phyloP scores from a whole-genome alignment of 2,888 invertebrate species.

The Phengaris arion region DNA sequence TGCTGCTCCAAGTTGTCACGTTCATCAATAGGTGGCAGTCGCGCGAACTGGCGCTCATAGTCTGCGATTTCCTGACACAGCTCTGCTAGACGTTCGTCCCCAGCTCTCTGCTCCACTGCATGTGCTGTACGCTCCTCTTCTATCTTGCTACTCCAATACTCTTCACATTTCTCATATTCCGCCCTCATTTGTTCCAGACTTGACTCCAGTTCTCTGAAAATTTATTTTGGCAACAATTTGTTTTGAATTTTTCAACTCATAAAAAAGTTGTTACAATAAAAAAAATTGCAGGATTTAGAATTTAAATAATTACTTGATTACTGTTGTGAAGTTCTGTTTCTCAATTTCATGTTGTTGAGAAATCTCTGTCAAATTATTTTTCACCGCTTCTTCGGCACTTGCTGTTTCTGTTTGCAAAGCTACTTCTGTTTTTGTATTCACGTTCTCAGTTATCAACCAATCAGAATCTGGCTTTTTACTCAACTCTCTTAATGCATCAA shows the following conservation, averaged over 20 bases:
- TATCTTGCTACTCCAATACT: conserved; percentile 90
- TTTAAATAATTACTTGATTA: conserved; percentile 46
- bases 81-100: conserved; percentile 87
- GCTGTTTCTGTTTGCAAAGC: conserved; percentile 34
- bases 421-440: conserved; percentile 34
- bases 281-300: neutral
- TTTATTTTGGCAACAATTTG: neutral
- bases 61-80: conserved; percentile 87
- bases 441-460: neutral
- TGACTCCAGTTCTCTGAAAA: conserved; percentile 82
- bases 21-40: conserved; percentile 89
- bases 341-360: conserved; percentile 57
- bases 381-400: conserved; percentile 33
- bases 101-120: conserved; percentile 86
- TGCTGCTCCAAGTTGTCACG: conserved; percentile 81
- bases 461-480: conserved; percentile 8
- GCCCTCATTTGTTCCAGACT: conserved; percentile 86
- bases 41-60: conserved; percentile 86
- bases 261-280: neutral
- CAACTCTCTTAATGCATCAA: conserved; percentile 26
- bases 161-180: conserved; percentile 92
- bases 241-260: neutral
- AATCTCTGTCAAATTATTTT: conserved; percentile 42
- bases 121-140: conserved; percentile 87
- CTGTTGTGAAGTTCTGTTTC: conserved; percentile 52